A percentile compares a stretch with the other conserved stretches of the same genome.
phyloP scores from a whole-genome alignment of 2,113 vertebrate species.

The Tursiops truncatus region DNA sequence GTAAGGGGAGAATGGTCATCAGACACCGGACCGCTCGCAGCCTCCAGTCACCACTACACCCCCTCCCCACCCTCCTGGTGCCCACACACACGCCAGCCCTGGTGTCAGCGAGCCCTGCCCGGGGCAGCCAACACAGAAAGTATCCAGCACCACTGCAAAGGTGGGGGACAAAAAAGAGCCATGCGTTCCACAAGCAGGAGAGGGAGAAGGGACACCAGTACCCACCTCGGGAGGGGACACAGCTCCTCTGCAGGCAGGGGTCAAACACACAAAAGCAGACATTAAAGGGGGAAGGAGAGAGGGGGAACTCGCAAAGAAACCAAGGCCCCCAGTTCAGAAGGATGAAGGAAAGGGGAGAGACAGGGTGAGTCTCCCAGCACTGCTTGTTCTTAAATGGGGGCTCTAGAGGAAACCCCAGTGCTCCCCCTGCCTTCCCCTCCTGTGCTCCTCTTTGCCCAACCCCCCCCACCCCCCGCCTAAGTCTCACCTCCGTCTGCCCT shows the following conservation, averaged over 20 bases:
- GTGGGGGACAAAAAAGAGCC: not conserved
- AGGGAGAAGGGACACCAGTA: not conserved
- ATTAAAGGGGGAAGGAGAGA: slow-evolving; percentile 39
- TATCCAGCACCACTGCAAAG: not conserved
- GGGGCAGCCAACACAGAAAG: not conserved
- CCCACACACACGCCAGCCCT: not conserved
- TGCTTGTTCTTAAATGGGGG: not conserved
- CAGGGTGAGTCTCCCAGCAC: not conserved
- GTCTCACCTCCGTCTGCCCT: not conserved
- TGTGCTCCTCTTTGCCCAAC: not conserved
- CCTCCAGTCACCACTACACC: not conserved
- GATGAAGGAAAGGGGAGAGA: not conserved
- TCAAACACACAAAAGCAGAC: slow-evolving; percentile 71
- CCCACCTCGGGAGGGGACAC: slow-evolving; percentile 68
- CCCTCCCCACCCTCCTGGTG: not conserved
- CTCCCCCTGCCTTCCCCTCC: not conserved
- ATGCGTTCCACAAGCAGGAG: not conserved
- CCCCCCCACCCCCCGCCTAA: not conserved
- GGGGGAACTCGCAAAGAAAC: not conserved
- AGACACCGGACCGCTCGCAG: not conserved
- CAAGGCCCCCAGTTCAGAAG: not conserved
- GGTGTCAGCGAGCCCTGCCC: not conserved
- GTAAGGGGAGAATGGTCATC: slow-evolving; percentile 43
- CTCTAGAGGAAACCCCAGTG: not conserved
- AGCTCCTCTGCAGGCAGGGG: slow-evolving; percentile 69